Evolutionary conservation across 2,113 vertebrate species (phyloP).

Genomic region (Ameiurus melas): DNA sequence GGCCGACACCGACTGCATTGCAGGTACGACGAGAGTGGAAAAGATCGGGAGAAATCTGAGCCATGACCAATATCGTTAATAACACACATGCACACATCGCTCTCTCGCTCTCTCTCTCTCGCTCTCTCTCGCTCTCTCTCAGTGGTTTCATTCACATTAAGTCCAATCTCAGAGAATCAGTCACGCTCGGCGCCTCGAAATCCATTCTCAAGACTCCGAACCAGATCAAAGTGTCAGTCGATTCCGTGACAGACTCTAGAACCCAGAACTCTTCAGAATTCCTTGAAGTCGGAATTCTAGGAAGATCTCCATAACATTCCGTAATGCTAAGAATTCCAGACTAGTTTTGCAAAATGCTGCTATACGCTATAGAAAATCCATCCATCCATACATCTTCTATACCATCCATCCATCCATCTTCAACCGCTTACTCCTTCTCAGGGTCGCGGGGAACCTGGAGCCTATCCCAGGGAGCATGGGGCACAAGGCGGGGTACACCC

Average conservation of each 20-base stretch:
- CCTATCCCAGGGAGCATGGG: no score
- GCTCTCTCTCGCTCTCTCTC: background rate
- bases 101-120: background rate
- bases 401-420: no score
- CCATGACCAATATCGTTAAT: conserved; percentile 21
- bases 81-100: background rate
- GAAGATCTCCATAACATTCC: background rate
- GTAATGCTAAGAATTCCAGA: background rate
- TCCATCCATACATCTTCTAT: no score
- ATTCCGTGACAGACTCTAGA: background rate
- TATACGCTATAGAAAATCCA: no score
- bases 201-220: background rate
- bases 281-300: background rate
- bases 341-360: background rate
- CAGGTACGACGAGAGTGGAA: background rate
- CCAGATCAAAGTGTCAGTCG: background rate
- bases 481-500: no score
- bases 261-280: background rate
- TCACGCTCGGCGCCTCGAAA: background rate
- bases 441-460: no score
- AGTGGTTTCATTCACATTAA: conserved; percentile 1
- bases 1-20: background rate
- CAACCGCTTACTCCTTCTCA: no score
- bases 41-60: conserved; percentile 3
- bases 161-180: conserved; percentile 4